A percentile compares a stretch with the other conserved stretches of the same genome.
Conservation (phyloP, 2,113 vertebrate species). For the Corvus moneduloides region DNA sequence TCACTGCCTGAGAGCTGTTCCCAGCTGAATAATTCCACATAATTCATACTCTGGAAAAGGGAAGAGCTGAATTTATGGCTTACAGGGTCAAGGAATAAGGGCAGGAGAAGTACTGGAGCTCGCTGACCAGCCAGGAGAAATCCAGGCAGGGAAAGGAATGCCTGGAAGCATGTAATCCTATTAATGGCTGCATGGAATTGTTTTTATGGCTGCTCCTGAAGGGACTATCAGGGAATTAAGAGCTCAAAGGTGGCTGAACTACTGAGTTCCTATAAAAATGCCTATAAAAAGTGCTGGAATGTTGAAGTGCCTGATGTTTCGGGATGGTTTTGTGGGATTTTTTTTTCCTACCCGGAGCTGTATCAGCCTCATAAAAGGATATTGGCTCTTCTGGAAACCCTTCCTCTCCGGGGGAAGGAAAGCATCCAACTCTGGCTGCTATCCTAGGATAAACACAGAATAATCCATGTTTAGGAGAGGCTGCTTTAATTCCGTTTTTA, state of each 20-base stretch:
- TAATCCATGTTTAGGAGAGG: not conserved
- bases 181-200: not conserved
- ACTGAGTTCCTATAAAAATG: conserved; percentile 12
- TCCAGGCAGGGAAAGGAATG: not conserved
- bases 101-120: not conserved
- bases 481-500: not conserved
- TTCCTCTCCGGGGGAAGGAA: not conserved
- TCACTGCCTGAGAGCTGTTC: not conserved
- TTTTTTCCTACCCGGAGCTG: fast-evolving
- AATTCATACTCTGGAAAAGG: not conserved
- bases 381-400: not conserved
- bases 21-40: fast-evolving
- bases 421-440: not conserved
- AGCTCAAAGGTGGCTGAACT: conserved; percentile 6
- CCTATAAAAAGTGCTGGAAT: conserved; percentile 8
- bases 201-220: not conserved
- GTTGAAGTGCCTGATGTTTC: not conserved
- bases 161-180: not conserved
- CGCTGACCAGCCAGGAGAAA: not conserved
- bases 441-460: not conserved
- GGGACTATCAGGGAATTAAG: conserved; percentile 24
- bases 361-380: not conserved
- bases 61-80: not conserved
- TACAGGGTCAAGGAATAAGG: not conserved
- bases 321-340: not conserved